Conservation (phyloP, 2,888 invertebrate species). For the Hesperia comma region DNA sequence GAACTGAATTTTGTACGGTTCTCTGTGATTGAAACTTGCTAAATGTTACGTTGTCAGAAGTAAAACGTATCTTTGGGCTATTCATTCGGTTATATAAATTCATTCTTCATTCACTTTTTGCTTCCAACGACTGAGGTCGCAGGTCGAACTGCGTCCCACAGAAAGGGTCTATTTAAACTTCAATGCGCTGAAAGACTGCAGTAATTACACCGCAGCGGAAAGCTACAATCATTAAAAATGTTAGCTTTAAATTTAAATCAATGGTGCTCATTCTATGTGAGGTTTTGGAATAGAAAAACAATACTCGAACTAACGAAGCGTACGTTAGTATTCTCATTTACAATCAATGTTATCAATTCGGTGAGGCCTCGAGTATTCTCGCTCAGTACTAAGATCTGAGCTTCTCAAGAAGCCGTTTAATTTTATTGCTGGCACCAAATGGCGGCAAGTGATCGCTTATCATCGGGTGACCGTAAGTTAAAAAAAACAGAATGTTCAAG, state of each 20-base stretch:
- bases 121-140: conserved; percentile 15
- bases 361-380: too few species aligned
- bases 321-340: neutral
- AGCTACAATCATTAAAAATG: conserved; percentile 31
- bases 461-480: too few species aligned
- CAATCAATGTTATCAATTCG: too few species aligned
- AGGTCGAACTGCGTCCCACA: conserved; percentile 16
- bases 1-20: neutral
- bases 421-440: too few species aligned
- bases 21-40: neutral
- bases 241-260: conserved; percentile 34
- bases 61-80: neutral
- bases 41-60: neutral
- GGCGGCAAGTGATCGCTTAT: too few species aligned
- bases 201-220: conserved; percentile 30
- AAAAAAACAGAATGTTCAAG: too few species aligned
- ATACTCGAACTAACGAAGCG: neutral
- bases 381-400: too few species aligned
- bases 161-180: conserved; percentile 30
- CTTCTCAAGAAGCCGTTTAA: too few species aligned
- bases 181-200: conserved; percentile 25
- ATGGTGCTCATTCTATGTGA: conserved; percentile 20
- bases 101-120: conserved; percentile 11
- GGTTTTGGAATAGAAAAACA: neutral
- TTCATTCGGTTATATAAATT: neutral